Evolutionary conservation across 2,113 vertebrate genomes (phyloP).

Genomic region (Equus przewalskii): DNA sequence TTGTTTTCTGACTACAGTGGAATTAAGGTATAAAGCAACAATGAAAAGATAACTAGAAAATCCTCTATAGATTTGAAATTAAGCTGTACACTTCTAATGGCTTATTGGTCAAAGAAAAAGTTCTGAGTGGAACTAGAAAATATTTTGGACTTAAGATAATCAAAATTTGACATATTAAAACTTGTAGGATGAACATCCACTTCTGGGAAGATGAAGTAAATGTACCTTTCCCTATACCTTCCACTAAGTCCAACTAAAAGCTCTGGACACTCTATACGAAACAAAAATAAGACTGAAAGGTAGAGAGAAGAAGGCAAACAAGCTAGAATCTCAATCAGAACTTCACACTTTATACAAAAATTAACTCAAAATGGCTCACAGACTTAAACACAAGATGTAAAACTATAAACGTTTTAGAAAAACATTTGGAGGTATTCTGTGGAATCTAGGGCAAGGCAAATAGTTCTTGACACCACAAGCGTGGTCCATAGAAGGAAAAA

Average conservation of each 20-base stretch:
- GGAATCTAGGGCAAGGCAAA: no score
- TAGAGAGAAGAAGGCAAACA: no score
- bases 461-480: no score
- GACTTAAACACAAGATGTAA: no score
- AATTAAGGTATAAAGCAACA: background rate
- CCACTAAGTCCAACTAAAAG: background rate
- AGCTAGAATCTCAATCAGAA: no score
- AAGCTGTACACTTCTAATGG: background rate
- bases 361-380: no score
- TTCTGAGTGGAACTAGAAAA: background rate
- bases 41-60: background rate
- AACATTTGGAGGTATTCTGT: no score
- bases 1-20: background rate
- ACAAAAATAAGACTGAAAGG: background rate
- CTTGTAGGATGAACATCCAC: background rate
- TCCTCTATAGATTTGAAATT: background rate
- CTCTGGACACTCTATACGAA: background rate
- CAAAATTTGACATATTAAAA: background rate
- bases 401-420: no score
- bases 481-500: no score
- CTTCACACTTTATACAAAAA: no score
- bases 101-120: background rate
- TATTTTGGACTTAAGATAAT: background rate
- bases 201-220: background rate
- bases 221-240: background rate